These are phyloP conservation scores for Phaetusa simplex DNA, from an alignment of 2,113 vertebrate species.

Conservation along the genomic window DNA sequence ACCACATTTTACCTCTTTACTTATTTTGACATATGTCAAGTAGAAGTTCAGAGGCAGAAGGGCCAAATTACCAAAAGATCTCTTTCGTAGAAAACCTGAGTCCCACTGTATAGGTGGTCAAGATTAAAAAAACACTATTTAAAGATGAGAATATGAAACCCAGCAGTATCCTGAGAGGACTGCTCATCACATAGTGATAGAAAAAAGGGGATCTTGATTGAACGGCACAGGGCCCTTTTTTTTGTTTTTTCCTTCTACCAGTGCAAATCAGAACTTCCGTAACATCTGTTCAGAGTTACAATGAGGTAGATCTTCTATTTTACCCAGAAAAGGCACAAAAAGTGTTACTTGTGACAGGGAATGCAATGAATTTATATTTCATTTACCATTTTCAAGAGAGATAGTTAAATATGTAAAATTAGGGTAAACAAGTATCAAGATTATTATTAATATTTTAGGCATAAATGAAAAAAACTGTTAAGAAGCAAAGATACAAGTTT, in stretches of 20 bases:
- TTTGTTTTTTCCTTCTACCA: neutral
- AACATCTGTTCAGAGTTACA: neutral
- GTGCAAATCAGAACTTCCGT: neutral
- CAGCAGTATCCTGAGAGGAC: neutral
- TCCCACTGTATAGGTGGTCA: neutral
- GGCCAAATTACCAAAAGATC: neutral
- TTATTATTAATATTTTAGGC: neutral
- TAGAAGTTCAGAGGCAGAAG: neutral
- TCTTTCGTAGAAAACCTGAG: neutral
- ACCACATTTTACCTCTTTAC: neutral
- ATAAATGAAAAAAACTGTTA: neutral
- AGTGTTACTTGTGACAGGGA: neutral
- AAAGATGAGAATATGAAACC: neutral
- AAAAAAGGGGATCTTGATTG: neutral
- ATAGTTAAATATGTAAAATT: neutral
- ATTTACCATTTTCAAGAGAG: neutral
- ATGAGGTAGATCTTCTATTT: neutral
- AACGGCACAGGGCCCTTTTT: neutral
- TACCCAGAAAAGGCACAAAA: neutral
- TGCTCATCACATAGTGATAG: neutral
- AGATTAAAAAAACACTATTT: neutral
- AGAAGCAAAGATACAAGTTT: neutral
- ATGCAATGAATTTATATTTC: neutral
- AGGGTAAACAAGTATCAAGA: neutral
- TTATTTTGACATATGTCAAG: neutral